Evolutionary conservation across 2,113 vertebrate genomes (phyloP), one percentile per base, ranked within the genome.

Genomic region (Cranoglanis bouderius): DNA sequence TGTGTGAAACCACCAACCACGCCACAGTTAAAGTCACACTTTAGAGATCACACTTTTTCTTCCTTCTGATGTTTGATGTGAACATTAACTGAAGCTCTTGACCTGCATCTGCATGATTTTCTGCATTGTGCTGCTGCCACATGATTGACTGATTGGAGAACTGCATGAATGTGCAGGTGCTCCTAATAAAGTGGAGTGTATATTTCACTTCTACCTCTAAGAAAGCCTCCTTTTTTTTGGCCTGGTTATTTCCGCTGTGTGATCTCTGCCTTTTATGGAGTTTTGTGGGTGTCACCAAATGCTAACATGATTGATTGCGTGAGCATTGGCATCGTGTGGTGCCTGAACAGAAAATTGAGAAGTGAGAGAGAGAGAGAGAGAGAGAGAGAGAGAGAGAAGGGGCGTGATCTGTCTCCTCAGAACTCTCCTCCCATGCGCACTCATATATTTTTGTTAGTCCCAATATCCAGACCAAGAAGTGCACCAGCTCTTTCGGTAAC

Each of bases 311-410:
- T 65, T 38, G 63, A n/a, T 13, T 7, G 1, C 9, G 67, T 72
- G 6, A 19, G 35, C 2, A 1, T 38, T 38, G 67, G 35, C 67
- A 38, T 72, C 5, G 35, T 19, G 32, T 38, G 16, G 35, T 0
- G 16, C 8, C n/a, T 32, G 65, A 6, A 38, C 87, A 89, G 61
- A 70, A 43, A 53, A 43, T 43, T 51, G 29, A 46, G 10, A 72
- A 72, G 29, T 24, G 59, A 43, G 84, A 13, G 78, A 32, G 80
- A 40, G 88, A n/a, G 78, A 40, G 53, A 63, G 85, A 81, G 88
- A n/a, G 63, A 40, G n/a, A 19, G 63, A 32, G 40, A 29, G n/a
- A 38, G 32, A 4, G 67, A 12, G n/a, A 6, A 9, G 4, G n/a
- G 67, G 7, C 67, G 67, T 72, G 67, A 72, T 72, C 35, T 1